Evolutionary conservation across 1,140 invertebrate genomes (phyloP), one percentile per base, ranked within the genome.

Genomic region (Ericerus pela): DNA sequence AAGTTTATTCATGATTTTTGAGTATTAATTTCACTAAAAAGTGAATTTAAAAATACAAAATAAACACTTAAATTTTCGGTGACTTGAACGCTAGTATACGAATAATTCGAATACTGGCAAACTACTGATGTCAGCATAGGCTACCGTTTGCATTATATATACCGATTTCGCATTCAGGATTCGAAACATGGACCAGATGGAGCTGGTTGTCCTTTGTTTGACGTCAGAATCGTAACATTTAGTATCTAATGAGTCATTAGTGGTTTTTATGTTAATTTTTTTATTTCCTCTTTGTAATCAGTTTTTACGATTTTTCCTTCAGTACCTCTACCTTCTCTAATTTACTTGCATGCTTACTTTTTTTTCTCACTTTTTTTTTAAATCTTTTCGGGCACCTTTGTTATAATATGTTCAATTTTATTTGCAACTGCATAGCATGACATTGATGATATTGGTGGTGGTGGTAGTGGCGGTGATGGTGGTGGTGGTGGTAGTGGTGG

Each of bases 231-330:
- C 10, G 41, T 47, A 47, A 16, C 16, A 47, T 47, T 47, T 47
- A 47, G 22, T 47, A 47, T 47, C 41, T 47, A 47, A 47, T 47
- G 41, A 47, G 16, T 47, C 41, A 47, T 47, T 47, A 47, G 41
- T 47, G 41, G 41, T 47, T 47, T 47, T 47, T n/a, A 47, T 47
- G 41, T 47, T 22, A 47, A 47, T 47, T 47, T 47, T 47, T 47
- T 47, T n/a, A 47, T 47, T 47, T 47, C 41, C 41, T 47, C 22
- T 47, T 22, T 24, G 16, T 22, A 47, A 47, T 47, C 10, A 47
- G 20, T 47, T 47, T 47, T 47, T 47, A 41, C 20, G 14, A 47
- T 47, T 47, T 47, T 33, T 33, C 31, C 30, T n/a, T n/a, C 8
- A n/a, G 30, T 33, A 33, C 30, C 30, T 33, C 30, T 33, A 33